Evolutionary conservation across 1,140 invertebrate species (phyloP), one percentile per base, ranked within the genome.

Genomic region (Helicorthomorpha holstii): DNA sequence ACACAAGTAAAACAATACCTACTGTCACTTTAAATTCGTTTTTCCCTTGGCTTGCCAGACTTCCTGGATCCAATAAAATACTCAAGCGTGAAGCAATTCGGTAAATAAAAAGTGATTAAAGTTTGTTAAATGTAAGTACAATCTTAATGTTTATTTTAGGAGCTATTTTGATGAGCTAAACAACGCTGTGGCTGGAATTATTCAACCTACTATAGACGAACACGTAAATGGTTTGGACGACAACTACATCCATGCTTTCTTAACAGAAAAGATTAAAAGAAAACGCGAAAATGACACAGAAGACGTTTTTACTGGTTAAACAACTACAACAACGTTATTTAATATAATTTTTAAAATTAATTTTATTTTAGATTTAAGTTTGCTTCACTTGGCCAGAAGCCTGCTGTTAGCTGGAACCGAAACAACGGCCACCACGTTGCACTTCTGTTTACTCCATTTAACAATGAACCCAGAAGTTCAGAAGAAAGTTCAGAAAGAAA

Each of bases 401-500:
- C 12, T 46, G 7, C 19, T 46, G 4, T 7, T 7, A 4, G 44
- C 44, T 22, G 44, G 7, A 46, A 22, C 21, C 7, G 44, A 46
- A 7, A 67, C 66, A 0, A 65, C 66, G 4, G 59, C 64, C 14
- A 64, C 61, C 55, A 58, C 56, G 4, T 60, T 66, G 29, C 59
- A 60, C 4, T 69, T 64, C 64, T 57, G 58, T 7, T 51, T 92
- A 49, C 74, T 87, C 48, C 80, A 83, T 56, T 66, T 92, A 55
- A 73, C 87, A 0, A 64, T 80, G 41, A 74, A 83, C 61, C 85
- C 81, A n/a, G 72, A 84, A 21, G 75, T 88, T 1, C 86, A 90
- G 60, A 74, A 69, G 50, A 82, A 80, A 64, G 83, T 82, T 0
- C 82, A 83, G 54, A 72, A 76, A 46, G 86, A 92, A 72, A 79